Evolutionary conservation across 2,797 vertebrate genomes (phyloP), one percentile per base, ranked within the genome.

Genomic region (Sebastes diaconus): DNA sequence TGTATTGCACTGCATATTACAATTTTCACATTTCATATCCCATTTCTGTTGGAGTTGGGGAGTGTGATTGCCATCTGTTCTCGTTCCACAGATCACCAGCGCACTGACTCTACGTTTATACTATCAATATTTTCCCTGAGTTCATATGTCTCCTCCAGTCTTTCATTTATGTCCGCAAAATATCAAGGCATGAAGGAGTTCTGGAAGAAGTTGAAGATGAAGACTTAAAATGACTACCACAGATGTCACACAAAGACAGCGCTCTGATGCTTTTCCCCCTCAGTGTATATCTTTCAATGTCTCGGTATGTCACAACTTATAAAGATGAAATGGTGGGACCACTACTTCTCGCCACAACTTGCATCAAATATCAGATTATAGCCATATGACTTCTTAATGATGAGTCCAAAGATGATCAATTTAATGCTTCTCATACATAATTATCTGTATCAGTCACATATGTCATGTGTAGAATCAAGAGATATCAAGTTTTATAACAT

Each of bases 101-200:
- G 9, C 50, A 54, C 2, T 54, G n/a, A 54, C 50, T 54, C 50
- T 83, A 29, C 30, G 32, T 91, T 90, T 91, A 72, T 86, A 83
- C 75, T 82, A 74, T 89, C 86, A 88, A 88, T 89, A 90, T 90
- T 89, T 90, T 86, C 85, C 77, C 69, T 72, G 71, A 88, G 77
- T 91, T 90, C 86, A 75, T 81, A 27, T 89, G 76, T 88, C 87
- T 85, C 42, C 52, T 42, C 14, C 50, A 68, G 65, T 72, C 70
- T 79, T 77, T 83, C 68, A 78, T 86, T 84, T 74, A 79, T 81
- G 83, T 90, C 85, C 84, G 84, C 80, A 81, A 74, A 87, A 90
- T 80, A 81, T 91, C 52, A 84, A 75, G 71, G 68, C 79, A 39
- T 4, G 68, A 82, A 81, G 36, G 36, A 75, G 77, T 54, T 84